These are phyloP conservation scores for Tigriopus japonicus DNA, from an alignment of 1,140 invertebrate species.

Conservation along the genomic window DNA sequence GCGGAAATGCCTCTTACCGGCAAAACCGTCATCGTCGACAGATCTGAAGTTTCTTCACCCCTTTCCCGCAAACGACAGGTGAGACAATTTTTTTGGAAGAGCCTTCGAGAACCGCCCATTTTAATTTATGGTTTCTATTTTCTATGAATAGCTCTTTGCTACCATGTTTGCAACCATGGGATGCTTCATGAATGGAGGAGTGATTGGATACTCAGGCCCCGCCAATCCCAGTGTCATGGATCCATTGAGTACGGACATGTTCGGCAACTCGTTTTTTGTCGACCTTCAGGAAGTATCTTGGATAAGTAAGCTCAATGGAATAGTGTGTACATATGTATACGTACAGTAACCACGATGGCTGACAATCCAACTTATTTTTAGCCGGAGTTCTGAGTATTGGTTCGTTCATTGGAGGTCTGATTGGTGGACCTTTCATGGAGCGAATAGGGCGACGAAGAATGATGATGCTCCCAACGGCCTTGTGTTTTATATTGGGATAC, in stretches of 20 bases:
- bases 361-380: background rate
- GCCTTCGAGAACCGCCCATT: background rate
- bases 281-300: slow-evolving; percentile 13
- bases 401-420: slow-evolving; percentile 16
- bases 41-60: background rate
- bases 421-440: slow-evolving; percentile 17
- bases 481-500: background rate
- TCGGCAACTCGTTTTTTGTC: slow-evolving; percentile 4
- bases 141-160: background rate
- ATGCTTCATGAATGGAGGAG: slow-evolving; percentile 10
- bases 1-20: no score
- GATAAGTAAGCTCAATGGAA: slow-evolving; percentile 15
- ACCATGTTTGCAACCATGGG: slow-evolving; percentile 7
- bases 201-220: slow-evolving; percentile 7
- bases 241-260: background rate
- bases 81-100: background rate
- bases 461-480: background rate
- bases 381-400: slow-evolving; percentile 14
- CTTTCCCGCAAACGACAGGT: background rate
- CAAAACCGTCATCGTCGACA: no score
- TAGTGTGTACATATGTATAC: background rate
- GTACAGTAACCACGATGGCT: background rate
- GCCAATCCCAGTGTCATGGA: slow-evolving; percentile 7
- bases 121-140: background rate
- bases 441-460: slow-evolving; percentile 11